Evolutionary conservation across 2,888 invertebrate genomes (phyloP).

Genomic region (Torymus tubicola): DNA sequence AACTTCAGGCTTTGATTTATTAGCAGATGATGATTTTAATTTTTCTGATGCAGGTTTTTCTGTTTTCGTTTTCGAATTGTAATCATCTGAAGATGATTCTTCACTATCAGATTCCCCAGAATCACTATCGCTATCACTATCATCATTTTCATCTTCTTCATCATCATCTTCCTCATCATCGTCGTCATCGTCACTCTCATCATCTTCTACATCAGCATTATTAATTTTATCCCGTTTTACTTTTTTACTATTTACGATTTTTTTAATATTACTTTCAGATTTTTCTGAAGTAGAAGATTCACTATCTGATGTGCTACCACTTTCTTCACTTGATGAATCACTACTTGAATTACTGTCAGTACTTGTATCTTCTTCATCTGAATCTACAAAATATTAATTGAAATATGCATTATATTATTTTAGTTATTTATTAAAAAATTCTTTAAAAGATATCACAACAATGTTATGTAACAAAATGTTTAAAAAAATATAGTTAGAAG

Average conservation of each 20-base stretch:
- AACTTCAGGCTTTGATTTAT: slow-evolving; percentile 69
- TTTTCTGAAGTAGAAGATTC: slow-evolving; percentile 58
- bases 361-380: slow-evolving; percentile 75
- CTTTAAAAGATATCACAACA: too few species aligned
- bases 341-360: slow-evolving; percentile 66
- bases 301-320: slow-evolving; percentile 62
- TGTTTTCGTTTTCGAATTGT: slow-evolving; percentile 60
- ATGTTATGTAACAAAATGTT: not conserved
- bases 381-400: slow-evolving; percentile 51
- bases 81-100: slow-evolving; percentile 58
- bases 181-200: slow-evolving; percentile 62
- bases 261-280: slow-evolving; percentile 57
- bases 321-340: slow-evolving; percentile 56
- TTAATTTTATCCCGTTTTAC: slow-evolving; percentile 6
- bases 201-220: not conserved
- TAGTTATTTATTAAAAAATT: too few species aligned
- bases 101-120: slow-evolving; percentile 48
- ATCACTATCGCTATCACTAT: slow-evolving; percentile 3
- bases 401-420: too few species aligned
- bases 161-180: slow-evolving; percentile 62
- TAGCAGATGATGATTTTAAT: slow-evolving; percentile 24
- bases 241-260: slow-evolving; percentile 43
- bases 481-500: not conserved
- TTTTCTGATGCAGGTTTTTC: slow-evolving; percentile 57
- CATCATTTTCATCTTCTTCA: slow-evolving; percentile 18